phyloP scores from a whole-genome alignment of 2,888 invertebrate species.

The Spodoptera picta region DNA sequence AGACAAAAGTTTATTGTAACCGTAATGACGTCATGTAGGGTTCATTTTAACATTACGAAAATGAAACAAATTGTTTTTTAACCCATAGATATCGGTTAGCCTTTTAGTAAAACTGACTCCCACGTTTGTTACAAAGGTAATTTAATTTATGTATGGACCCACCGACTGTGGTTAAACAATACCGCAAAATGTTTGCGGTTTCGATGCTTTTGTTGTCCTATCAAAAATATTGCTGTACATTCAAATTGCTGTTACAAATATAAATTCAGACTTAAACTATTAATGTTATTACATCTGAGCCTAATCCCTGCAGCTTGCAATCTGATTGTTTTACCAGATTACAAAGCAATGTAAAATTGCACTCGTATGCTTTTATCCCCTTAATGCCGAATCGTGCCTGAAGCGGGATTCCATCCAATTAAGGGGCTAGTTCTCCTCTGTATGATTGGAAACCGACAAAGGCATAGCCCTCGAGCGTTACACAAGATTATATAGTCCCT shows the following conservation, averaged over 20 bases:
- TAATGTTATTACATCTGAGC: conserved; percentile 47
- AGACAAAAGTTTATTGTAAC: conserved; percentile 63
- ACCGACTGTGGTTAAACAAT: conserved; percentile 25
- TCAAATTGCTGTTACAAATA: conserved; percentile 26
- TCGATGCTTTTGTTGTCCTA: conserved; percentile 33
- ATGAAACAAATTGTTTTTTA: conserved; percentile 37
- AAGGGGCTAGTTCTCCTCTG: conserved; percentile 79
- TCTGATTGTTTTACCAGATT: conserved; percentile 61
- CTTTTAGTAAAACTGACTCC: conserved; percentile 33
- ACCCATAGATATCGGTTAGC: conserved; percentile 26
- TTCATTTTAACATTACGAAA: conserved; percentile 44
- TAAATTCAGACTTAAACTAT: conserved; percentile 39
- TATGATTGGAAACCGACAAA: conserved; percentile 80
- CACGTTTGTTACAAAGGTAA: conserved; percentile 38
- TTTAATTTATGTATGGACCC: conserved; percentile 42
- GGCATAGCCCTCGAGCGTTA: conserved; percentile 65
- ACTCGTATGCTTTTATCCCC: conserved; percentile 61
- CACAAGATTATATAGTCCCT: conserved; percentile 67
- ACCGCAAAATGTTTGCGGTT: conserved; percentile 31
- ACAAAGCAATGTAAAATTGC: conserved; percentile 67
- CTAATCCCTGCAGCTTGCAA: conserved; percentile 51
- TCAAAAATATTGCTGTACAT: conserved; percentile 31
- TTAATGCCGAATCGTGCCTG: conserved; percentile 66
- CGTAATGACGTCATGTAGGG: conserved; percentile 54
- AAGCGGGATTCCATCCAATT: conserved; percentile 80